These are phyloP conservation scores for Lordiphosa mommai DNA, from an alignment of 1,140 invertebrate genomes.

Conservation along the genomic window DNA sequence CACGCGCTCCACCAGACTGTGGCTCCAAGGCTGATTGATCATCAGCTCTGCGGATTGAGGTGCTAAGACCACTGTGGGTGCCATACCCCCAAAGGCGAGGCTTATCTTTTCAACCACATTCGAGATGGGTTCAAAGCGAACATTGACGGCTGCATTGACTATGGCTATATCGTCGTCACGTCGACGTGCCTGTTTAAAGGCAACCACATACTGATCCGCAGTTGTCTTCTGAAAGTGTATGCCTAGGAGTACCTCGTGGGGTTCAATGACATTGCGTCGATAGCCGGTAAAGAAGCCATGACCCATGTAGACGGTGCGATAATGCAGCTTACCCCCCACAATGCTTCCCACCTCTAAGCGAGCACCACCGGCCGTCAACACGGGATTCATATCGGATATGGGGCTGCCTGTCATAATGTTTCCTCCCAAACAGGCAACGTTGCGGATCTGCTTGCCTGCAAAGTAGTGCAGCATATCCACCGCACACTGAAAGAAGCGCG, in stretches of 20 bases:
- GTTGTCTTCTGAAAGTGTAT: slow-evolving; percentile 84
- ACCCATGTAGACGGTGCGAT: slow-evolving; percentile 87
- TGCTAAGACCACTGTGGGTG: slow-evolving; percentile 90
- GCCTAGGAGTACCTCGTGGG: slow-evolving; percentile 89
- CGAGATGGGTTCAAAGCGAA: slow-evolving; percentile 82
- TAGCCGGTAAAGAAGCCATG: slow-evolving; percentile 93
- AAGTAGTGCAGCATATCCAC: slow-evolving; percentile 95
- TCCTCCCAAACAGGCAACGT: slow-evolving; percentile 89
- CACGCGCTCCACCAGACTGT: slow-evolving; percentile 84
- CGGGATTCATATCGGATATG: slow-evolving; percentile 96
- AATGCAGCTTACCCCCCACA: slow-evolving; percentile 81
- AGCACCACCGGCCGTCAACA: slow-evolving; percentile 89
- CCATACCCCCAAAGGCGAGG: slow-evolving; percentile 94
- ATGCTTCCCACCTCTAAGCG: slow-evolving; percentile 82
- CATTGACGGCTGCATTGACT: slow-evolving; percentile 92
- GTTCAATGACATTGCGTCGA: slow-evolving; percentile 87
- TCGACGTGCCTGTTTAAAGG: slow-evolving; percentile 95
- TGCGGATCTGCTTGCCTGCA: slow-evolving; percentile 96
- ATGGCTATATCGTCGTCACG: slow-evolving; percentile 97
- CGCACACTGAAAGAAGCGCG: slow-evolving; percentile 87
- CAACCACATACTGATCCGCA: slow-evolving; percentile 89
- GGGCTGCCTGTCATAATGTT: slow-evolving; percentile 98
- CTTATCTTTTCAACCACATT: slow-evolving; percentile 83
- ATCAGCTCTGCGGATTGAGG: slow-evolving; percentile 81
- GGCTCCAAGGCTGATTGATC: slow-evolving; percentile 86